Base-by-base conservation (phyloP, 2,888 invertebrate genomes). In the Diloba caeruleocephala region DNA sequence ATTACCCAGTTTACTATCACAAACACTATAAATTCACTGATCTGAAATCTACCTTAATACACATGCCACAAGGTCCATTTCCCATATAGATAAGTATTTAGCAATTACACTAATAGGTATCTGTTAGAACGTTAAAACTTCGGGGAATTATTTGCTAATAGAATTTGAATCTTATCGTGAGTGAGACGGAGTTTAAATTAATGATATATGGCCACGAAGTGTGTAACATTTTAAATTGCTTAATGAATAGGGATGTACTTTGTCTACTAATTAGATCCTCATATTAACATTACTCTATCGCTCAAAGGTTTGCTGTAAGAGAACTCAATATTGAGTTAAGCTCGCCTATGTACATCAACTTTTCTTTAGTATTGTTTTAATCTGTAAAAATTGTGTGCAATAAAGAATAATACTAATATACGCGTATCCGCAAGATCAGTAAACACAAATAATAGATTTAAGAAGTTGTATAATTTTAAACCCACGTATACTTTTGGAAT, bases 71-170 rank as follows among this genome's bases (percentile, higher is more conserved):
- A n/a, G 19, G 28, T 61, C 8, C 21, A 44, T n/a, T 58, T 25
- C 6, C 9, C 17, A 21, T 10, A 15, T 6, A 15, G 3, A 10
- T 12, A 9, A 8, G 21, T 37, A 33, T 44, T 9, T 28, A 41
- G 33, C 52, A 66, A 63, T 59, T 53, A 66, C 29, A 43, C 43
- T 51, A 56, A 39, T 43, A 48, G 29, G 43, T 48, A 45, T 52
- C 37, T 59, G 51, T 39, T 59, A 31, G 36, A 26, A 60, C 34
- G 45, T 60, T 63, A 45, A 21, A 36, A 60, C 23, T 44, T 25
- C 31, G 15, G 15, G 31, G 29, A 31, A 28, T 21, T 31, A 14
- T 32, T 33, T 21, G 42, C 7, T 52, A 49, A 44, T 31, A 14
- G 52, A 60, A 25, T 52, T 60, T 45, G 10, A 60, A 42, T 34